These are phyloP conservation scores for Drosophila macrospina DNA, from an alignment of 2,888 invertebrate genomes.

Conservation along the genomic window DNA sequence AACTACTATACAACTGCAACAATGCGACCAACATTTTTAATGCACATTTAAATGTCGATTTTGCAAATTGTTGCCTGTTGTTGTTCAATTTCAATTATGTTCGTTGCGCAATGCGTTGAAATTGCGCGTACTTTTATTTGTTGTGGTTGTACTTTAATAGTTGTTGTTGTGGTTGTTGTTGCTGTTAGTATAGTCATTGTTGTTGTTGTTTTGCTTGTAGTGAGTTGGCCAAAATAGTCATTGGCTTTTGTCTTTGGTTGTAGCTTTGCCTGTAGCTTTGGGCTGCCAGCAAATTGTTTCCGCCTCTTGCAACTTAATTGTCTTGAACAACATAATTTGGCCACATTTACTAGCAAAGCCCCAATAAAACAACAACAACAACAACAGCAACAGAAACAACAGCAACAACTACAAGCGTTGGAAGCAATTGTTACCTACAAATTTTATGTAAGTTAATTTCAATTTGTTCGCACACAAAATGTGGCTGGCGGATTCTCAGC, in stretches of 20 bases:
- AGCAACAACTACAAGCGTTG: slow-evolving; percentile 32
- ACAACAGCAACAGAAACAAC: background rate
- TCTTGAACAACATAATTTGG: slow-evolving; percentile 76
- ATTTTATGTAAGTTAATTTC: slow-evolving; percentile 63
- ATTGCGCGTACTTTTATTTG: slow-evolving; percentile 69
- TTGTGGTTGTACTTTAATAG: slow-evolving; percentile 16
- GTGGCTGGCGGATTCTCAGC: slow-evolving; percentile 50
- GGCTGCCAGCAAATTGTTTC: slow-evolving; percentile 71
- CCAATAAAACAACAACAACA: slow-evolving; percentile 27
- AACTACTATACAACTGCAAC: slow-evolving; percentile 24
- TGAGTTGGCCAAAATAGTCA: slow-evolving; percentile 63
- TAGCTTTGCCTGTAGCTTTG: slow-evolving; percentile 40
- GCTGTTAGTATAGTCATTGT: background rate
- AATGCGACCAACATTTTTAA: slow-evolving; percentile 53
- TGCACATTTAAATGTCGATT: slow-evolving; percentile 79
- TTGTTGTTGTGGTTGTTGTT: slow-evolving; percentile 22
- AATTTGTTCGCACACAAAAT: slow-evolving; percentile 54
- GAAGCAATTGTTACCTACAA: slow-evolving; percentile 31
- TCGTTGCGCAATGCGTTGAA: slow-evolving; percentile 76
- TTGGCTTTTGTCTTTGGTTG: slow-evolving; percentile 57
- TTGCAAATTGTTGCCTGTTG: slow-evolving; percentile 73
- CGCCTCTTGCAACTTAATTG: slow-evolving; percentile 76
- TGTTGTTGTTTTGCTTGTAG: slow-evolving; percentile 26
- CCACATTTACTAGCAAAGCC: slow-evolving; percentile 57
- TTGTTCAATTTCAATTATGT: slow-evolving; percentile 71